Evolutionary conservation across 1,140 invertebrate species (phyloP), one percentile per base, ranked within the genome.

Genomic region (Phthorimaea operculella): DNA sequence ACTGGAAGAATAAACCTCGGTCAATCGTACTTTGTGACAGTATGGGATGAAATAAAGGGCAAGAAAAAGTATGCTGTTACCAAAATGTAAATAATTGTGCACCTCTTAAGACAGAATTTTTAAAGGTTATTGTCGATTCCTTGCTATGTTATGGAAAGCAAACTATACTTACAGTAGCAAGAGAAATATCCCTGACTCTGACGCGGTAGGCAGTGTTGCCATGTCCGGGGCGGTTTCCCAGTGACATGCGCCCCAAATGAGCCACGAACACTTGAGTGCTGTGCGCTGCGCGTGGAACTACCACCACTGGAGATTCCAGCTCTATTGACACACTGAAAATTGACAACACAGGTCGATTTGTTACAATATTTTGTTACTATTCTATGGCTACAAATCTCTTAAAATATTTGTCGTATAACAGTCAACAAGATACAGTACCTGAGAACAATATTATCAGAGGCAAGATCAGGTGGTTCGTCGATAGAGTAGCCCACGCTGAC

Each of bases 221-320:
- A 71, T 60, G 57, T 51, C 69, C 77, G 52, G 79, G 74, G 57
- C 75, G 64, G 76, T 90, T 89, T 61, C 65, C 75, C 3, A 96
- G 84, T 17, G 90, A 90, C 70, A 98, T 98, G 72, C 94, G 92
- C 33, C 97, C 97, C 49, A 99, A 88, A 87, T 97, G 95, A n/a
- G 94, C 94, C 12, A 98, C 93, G 51, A 98, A 89, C 16, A 98
- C 95, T 72, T 96, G 90, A 14, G 89, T 68, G 81, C 94, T 96
- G 21, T 88, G 88, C n/a, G 90, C 88, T 7, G 90, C 89, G 53
- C 93, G 87, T 0, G 96, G 96, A 48, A 98, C 80, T 28, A 98
- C 92, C 48, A 98, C 88, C 18, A 98, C 94, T 1, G 97, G 97
- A 57, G 94, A 96, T 72, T 96, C 93, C 51, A 98, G 85, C 44